Evolutionary conservation across 1,140 invertebrate species (phyloP), one percentile per base, ranked within the genome.

Genomic region (Anastatus disparis): DNA sequence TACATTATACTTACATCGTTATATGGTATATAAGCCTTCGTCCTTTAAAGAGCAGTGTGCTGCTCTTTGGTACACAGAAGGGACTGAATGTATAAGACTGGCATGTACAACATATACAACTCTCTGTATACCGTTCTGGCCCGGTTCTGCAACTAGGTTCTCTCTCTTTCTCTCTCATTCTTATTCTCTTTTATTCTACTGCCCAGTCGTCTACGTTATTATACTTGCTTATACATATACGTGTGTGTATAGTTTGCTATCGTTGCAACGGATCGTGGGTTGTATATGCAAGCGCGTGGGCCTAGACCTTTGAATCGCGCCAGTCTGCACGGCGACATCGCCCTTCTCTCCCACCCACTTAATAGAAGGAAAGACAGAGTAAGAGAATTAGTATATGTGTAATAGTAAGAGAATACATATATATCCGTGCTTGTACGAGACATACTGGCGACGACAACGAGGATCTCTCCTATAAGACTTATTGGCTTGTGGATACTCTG

Each of bases 271-370:
- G 31, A 35, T 44, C 42, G 42, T 44, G 42, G 31, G 31, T 35
- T 35, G 42, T n/a, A n/a, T n/a, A n/a, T n/a, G n/a, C n/a, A 24
- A n/a, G 48, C 52, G 58, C 42, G 42, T 61, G 58, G 58, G 58
- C 58, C 42, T 61, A 61, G 58, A 61, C 42, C 58, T 61, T 61
- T 24, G 31, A 35, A 6, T 50, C 55, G 55, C 55, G 31, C 10
- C 35, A 50, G 46, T 20, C 46, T 7, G 17, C 17, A 12, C 52
- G 20, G 40, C 24, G 31, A 6, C 31, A 6, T 35, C 10, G 4
- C 31, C 10, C 4, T 10, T 10, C 4, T 6, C 4, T 35, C 31
- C 31, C 31, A 35, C 31, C 17, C 55, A 8, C 3, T 24, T n/a
- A n/a, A n/a, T n/a, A n/a, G n/a, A n/a, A n/a, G n/a, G n/a, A n/a